Evolutionary conservation across 2,888 invertebrate species (phyloP).

Genomic region (Omphaloscelis lunosa): DNA sequence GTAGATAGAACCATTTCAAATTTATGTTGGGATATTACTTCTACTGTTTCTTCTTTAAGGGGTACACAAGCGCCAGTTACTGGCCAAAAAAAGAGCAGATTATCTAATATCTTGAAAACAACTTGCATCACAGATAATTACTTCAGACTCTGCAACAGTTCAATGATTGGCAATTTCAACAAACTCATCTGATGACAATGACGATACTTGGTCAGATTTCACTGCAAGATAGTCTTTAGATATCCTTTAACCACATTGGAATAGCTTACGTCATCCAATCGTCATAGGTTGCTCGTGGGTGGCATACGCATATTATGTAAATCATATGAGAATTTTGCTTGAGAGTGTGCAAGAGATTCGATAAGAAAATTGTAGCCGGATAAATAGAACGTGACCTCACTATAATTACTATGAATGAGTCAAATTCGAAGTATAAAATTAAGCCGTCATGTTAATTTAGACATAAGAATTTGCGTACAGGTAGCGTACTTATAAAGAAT

Average conservation of each 20-base stretch:
- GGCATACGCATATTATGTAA: slow-evolving; percentile 9
- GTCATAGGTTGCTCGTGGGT: slow-evolving; percentile 36
- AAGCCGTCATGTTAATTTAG: slow-evolving; percentile 12
- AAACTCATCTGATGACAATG: not conserved
- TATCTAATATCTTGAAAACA: not conserved
- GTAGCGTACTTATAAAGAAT: not conserved
- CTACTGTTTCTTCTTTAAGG: slow-evolving; percentile 7
- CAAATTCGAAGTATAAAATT: slow-evolving; percentile 16
- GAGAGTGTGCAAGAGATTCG: slow-evolving; percentile 15
- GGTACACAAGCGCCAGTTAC: not conserved
- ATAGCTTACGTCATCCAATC: slow-evolving; percentile 36
- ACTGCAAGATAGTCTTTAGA: slow-evolving; percentile 23
- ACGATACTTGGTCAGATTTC: not conserved
- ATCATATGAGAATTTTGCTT: slow-evolving; percentile 4
- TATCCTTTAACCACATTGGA: slow-evolving; percentile 40
- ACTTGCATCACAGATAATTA: slow-evolving; percentile 3
- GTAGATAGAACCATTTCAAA: slow-evolving; percentile 46
- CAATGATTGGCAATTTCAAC: too few species aligned
- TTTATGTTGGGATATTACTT: slow-evolving; percentile 23
- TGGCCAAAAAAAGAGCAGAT: not conserved
- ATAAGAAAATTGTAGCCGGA: not conserved
- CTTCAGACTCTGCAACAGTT: not conserved
- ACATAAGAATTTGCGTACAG: slow-evolving; percentile 1
- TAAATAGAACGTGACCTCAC: slow-evolving; percentile 23
- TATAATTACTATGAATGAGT: slow-evolving; percentile 19